Evolutionary conservation across 1,140 invertebrate species (phyloP).

Genomic region (Caenorhabditis tropicalis): DNA sequence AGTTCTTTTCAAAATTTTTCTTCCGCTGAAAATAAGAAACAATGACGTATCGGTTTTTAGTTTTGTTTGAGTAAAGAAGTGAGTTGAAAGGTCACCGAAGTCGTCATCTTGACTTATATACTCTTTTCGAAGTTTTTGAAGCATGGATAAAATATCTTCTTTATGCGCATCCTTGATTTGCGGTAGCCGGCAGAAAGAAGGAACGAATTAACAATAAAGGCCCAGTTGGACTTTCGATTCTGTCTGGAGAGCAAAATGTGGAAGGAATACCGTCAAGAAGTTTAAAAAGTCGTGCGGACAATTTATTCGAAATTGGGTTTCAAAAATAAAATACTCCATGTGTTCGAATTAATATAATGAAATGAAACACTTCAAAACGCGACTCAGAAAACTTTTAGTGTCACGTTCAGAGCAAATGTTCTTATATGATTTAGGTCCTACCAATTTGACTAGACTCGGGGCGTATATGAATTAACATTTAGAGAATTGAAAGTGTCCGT

Average conservation of each 20-base stretch:
- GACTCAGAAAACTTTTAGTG: too few species aligned
- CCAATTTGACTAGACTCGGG: too few species aligned
- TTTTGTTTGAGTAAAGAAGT: background rate
- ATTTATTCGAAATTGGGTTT: too few species aligned
- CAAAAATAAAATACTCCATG: too few species aligned
- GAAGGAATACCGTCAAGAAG: background rate
- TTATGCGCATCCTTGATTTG: slow-evolving; percentile 38
- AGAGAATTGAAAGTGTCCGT: background rate
- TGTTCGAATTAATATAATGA: too few species aligned
- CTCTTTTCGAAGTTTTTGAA: slow-evolving; percentile 32
- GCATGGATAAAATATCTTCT: slow-evolving; percentile 6
- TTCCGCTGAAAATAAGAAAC: background rate
- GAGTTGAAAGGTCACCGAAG: background rate
- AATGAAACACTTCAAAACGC: too few species aligned
- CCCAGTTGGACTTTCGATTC: background rate
- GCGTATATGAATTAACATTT: background rate
- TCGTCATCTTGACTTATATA: slow-evolving; percentile 17
- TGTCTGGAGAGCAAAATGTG: background rate
- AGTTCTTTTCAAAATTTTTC: background rate
- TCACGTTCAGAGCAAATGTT: too few species aligned
- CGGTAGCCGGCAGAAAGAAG: background rate
- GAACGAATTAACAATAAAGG: slow-evolving; percentile 28
- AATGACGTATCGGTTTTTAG: slow-evolving; percentile 1
- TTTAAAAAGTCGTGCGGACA: too few species aligned
- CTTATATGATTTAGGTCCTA: too few species aligned